Evolutionary conservation across 1,140 invertebrate species (phyloP).

Genomic region (Trichonephila clavipes): DNA sequence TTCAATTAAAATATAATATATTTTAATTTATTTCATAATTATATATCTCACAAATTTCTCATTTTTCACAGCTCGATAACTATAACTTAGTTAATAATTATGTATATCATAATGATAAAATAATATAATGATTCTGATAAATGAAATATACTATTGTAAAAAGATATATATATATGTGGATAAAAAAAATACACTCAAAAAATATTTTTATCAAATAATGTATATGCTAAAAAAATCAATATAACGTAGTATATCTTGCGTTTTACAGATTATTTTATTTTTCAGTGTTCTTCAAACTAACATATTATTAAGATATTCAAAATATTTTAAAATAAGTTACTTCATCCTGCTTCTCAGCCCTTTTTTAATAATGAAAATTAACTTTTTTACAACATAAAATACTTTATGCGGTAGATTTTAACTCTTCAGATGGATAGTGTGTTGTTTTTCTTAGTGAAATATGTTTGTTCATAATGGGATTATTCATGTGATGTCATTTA

Average conservation of each 20-base stretch:
- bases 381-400: neutral
- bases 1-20: no score
- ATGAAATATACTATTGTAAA: neutral
- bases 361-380: neutral
- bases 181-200: neutral
- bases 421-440: neutral
- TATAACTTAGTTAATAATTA: no score
- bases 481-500: neutral
- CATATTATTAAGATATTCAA: neutral
- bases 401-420: neutral
- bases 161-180: neutral
- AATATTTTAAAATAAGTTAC: neutral
- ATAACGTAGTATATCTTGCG: neutral
- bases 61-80: no score
- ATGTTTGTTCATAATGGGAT: neutral
- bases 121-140: neutral
- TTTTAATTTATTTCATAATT: no score
- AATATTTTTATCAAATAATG: constrained; percentile 2
- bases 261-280: neutral
- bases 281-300: neutral
- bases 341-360: neutral
- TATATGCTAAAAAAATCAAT: neutral
- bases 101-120: no score
- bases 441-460: neutral
- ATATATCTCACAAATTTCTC: no score